Conservation (phyloP, 2,888 invertebrate species). For the Rhamphomyia laevipes region DNA sequence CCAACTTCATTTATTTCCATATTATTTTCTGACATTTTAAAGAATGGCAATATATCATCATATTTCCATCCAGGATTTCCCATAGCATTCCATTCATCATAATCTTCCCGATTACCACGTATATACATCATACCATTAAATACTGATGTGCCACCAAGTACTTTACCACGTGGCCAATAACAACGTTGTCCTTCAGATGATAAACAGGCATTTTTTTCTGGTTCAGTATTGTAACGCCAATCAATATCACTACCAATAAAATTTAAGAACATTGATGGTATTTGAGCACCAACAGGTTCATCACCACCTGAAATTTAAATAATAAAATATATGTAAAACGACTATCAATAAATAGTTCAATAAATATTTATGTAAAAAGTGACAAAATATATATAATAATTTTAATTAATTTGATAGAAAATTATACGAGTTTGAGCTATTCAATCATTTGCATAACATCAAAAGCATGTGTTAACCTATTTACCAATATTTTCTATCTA, state of each 20-base stretch:
- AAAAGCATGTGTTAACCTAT: no score
- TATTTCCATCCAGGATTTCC: constrained; percentile 86
- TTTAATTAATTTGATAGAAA: background rate
- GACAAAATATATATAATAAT: constrained; percentile 4
- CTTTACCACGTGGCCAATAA: constrained; percentile 80
- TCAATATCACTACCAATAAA: constrained; percentile 78
- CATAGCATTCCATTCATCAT: constrained; percentile 72
- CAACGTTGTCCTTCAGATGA: constrained; percentile 56
- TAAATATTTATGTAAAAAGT: no score
- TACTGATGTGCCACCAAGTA: constrained; percentile 82
- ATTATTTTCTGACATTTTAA: constrained; percentile 78
- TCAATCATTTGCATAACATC: background rate
- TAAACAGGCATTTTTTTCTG: constrained; percentile 65
- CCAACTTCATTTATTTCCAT: constrained; percentile 58
- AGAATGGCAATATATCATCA: constrained; percentile 80
- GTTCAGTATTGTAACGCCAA: constrained; percentile 78
- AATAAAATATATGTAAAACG: no score
- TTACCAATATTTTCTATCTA: no score
- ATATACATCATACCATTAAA: constrained; percentile 97
- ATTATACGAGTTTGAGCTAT: constrained; percentile 1
- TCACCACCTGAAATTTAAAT: constrained; percentile 48
- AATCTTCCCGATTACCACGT: constrained; percentile 75
- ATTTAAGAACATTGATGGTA: constrained; percentile 82
- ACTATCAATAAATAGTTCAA: no score
- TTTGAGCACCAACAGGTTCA: constrained; percentile 78